Evolutionary conservation across 2,113 vertebrate genomes (phyloP).

Genomic region (Tetrax tetrax): DNA sequence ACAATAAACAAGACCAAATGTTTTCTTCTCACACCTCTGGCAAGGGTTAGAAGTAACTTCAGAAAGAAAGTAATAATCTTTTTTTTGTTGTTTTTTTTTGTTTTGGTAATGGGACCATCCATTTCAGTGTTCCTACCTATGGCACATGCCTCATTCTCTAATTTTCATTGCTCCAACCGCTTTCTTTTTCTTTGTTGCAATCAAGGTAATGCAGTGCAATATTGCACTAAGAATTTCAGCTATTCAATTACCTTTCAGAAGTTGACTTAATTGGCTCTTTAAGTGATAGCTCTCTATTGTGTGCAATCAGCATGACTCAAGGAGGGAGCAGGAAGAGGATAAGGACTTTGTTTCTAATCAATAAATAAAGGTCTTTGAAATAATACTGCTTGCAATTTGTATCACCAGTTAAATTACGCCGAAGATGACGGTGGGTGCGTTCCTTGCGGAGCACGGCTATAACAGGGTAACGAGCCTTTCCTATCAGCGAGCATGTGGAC

Average conservation of each 20-base stretch:
- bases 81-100: background rate
- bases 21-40: background rate
- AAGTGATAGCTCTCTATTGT: conserved; percentile 62
- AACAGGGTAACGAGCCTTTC: background rate
- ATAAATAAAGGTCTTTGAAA: conserved; percentile 64
- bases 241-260: conserved; percentile 65
- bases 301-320: conserved; percentile 63
- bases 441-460: background rate
- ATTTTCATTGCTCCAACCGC: background rate
- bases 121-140: background rate
- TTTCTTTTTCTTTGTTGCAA: conserved; percentile 47
- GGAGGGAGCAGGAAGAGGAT: conserved; percentile 52
- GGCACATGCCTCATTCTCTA: background rate
- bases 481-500: background rate
- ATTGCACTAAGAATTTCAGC: conserved; percentile 57
- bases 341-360: conserved; percentile 65
- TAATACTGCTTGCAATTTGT: conserved; percentile 55
- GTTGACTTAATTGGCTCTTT: conserved; percentile 65
- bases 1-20: background rate
- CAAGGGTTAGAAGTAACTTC: background rate
- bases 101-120: background rate
- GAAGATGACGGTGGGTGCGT: background rate
- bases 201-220: conserved; percentile 61
- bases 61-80: background rate
- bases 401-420: background rate